Percentiles rank a stretch among this genome's conserved stretches.
Evolutionary conservation across 2,113 vertebrate genomes (phyloP).

Genomic region (Mirounga angustirostris): DNA sequence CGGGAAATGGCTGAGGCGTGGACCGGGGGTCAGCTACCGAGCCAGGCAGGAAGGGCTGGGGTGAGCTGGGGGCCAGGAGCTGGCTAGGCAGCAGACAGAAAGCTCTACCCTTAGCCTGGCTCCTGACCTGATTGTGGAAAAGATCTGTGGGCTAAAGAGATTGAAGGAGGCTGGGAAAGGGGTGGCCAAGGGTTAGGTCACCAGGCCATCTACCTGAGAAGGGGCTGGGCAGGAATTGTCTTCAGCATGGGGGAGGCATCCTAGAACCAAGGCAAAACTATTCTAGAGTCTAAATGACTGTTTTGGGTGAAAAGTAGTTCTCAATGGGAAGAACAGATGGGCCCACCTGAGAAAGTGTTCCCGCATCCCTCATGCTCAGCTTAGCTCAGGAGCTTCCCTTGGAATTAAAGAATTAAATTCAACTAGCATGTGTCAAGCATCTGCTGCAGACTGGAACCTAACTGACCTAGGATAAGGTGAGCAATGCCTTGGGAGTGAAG

Average conservation of each 20-base stretch:
- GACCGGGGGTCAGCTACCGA: constrained; percentile 84
- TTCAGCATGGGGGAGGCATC: not conserved
- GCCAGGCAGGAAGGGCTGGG: constrained; percentile 86
- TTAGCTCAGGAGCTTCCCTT: not conserved
- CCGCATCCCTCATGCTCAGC: not conserved
- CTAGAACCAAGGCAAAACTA: not conserved
- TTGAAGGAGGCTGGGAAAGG: not conserved
- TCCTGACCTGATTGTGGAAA: constrained; percentile 53
- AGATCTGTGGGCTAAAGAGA: not conserved
- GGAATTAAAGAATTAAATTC: not conserved
- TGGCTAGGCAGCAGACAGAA: constrained; percentile 68
- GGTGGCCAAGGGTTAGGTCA: not conserved
- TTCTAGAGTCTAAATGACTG: not conserved
- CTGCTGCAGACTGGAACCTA: not conserved
- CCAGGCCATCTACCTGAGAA: constrained; percentile 25
- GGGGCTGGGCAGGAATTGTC: not conserved
- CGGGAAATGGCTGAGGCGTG: constrained; percentile 86
- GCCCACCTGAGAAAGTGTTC: constrained; percentile 37
- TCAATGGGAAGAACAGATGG: not conserved
- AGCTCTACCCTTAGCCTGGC: constrained; percentile 57
- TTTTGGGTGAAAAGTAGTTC: not conserved
- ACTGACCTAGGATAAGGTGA: not conserved
- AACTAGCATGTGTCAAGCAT: not conserved
- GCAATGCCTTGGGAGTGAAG: not conserved
- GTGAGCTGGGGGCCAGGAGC: constrained; percentile 82